Evolutionary conservation across 2,797 vertebrate species (phyloP), one percentile per base, ranked within the genome.

Genomic region (Tadarida brasiliensis): DNA sequence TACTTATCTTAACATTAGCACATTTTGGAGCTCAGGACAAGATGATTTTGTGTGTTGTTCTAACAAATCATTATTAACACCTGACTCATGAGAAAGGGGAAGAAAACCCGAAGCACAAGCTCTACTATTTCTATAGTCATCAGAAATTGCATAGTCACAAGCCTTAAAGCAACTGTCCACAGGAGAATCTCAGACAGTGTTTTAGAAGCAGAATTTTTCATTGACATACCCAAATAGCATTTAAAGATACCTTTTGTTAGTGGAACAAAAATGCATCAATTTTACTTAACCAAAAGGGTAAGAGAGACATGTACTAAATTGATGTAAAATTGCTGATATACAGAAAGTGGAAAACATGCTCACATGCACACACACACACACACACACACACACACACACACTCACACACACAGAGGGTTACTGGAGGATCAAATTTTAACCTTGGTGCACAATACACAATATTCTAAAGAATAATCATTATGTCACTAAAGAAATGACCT

Each of bases 301-400:
- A 33, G 16, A 11, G 73, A 61, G 33, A 59, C 0, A 6, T 24
- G 71, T 6, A n/a, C 11, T 82, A 22, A 16, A 86, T 54, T 54
- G 78, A 88, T 61, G 8, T 26, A 83, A 91, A 91, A 87, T 92
- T 20, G 47, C 20, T 70, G 39, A 59, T 5, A 57, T 44, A 67
- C 1, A 67, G 61, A 68, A 82, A 88, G 82, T 71, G 28, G 59
- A 95, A 94, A 67, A 84, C 16, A 65, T n/a, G n/a, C n/a, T n/a
- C 15, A 33, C 10, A n/a, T 17, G 65, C 1, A 11, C 30, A 7
- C 9, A 57, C 30, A 16, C n/a, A 44, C 2, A 11, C 30, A 7
- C 9, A 57, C 30, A 16, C 16, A 33, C 10, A n/a, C 22, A 73
- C 2, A 11, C 30, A 7, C 9, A 57, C 30, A 16, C 16, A 33